Percentiles rank a stretch among this genome's conserved stretches.
phyloP scores from a whole-genome alignment of 1,140 invertebrate genomes.

The Cydia pomonella region DNA sequence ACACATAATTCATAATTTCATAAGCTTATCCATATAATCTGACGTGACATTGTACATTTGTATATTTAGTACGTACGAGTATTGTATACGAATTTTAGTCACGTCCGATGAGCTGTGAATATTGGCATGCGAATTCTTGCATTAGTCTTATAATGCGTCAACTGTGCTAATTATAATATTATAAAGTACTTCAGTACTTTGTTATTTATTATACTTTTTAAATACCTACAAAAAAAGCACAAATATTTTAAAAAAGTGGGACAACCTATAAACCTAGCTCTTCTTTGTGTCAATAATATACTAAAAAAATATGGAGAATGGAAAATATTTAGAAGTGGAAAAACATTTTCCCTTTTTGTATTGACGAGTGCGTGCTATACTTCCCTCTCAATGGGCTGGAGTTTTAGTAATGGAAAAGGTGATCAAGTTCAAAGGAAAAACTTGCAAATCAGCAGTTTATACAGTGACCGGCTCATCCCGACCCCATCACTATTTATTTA shows the following conservation, averaged over 20 bases:
- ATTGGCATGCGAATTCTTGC: constrained; percentile 15
- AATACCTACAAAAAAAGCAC: background rate
- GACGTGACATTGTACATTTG: background rate
- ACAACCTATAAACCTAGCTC: no score
- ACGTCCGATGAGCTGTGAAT: constrained; percentile 13
- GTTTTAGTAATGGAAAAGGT: no score
- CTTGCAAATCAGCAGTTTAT: background rate
- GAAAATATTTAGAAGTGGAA: no score
- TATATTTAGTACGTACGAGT: background rate
- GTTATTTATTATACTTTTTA: background rate
- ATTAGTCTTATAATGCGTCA: constrained; percentile 7
- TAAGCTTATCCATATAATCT: constrained; percentile 1
- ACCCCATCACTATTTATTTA: background rate
- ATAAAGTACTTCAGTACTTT: background rate
- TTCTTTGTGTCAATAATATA: no score
- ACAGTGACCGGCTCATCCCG: background rate
- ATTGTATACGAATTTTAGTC: constrained; percentile 17
- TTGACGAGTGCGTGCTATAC: no score
- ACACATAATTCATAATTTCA: background rate
- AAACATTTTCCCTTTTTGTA: no score
- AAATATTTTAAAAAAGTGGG: no score
- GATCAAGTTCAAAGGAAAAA: background rate
- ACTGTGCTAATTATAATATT: constrained; percentile 3
- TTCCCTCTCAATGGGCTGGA: no score
- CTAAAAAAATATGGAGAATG: no score